A percentile compares a stretch with the other conserved stretches of the same genome.
Evolutionary conservation across 2,888 invertebrate species (phyloP).

Genomic region (Leptothorax acervorum): DNA sequence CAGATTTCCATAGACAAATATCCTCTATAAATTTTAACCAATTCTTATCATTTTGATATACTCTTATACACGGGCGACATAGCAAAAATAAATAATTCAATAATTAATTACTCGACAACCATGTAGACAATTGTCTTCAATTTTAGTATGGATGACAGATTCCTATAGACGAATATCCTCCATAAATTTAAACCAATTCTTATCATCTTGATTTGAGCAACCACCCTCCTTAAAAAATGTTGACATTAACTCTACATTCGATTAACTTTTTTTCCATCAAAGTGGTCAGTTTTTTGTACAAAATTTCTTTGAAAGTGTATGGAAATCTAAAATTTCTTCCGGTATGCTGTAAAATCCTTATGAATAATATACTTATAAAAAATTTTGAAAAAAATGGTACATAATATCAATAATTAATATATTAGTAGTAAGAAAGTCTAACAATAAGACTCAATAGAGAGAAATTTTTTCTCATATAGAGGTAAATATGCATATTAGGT

Average conservation of each 20-base stretch:
- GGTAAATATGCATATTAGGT: too few species aligned
- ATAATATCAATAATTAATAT: not conserved
- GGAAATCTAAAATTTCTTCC: not conserved
- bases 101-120: too few species aligned
- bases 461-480: not conserved
- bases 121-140: too few species aligned
- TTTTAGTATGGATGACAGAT: too few species aligned
- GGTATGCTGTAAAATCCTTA: not conserved
- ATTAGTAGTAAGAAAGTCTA: not conserved
- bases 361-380: not conserved
- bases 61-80: too few species aligned
- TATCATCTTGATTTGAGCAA: too few species aligned
- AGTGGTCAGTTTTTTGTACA: not conserved
- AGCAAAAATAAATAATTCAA: too few species aligned
- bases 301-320: conserved; percentile 3
- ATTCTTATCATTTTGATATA: too few species aligned
- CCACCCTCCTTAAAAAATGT: not conserved
- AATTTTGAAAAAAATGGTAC: not conserved
- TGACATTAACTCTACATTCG: not conserved
- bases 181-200: too few species aligned
- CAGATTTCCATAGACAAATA: too few species aligned
- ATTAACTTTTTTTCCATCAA: conserved; percentile 1
- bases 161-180: too few species aligned
- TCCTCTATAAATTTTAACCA: too few species aligned
- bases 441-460: not conserved